A percentile compares a stretch with the other conserved stretches of the same genome.
These are phyloP conservation scores for Phyllotis vaccarum DNA, from an alignment of 2,797 vertebrate species.

Conservation along the genomic window DNA sequence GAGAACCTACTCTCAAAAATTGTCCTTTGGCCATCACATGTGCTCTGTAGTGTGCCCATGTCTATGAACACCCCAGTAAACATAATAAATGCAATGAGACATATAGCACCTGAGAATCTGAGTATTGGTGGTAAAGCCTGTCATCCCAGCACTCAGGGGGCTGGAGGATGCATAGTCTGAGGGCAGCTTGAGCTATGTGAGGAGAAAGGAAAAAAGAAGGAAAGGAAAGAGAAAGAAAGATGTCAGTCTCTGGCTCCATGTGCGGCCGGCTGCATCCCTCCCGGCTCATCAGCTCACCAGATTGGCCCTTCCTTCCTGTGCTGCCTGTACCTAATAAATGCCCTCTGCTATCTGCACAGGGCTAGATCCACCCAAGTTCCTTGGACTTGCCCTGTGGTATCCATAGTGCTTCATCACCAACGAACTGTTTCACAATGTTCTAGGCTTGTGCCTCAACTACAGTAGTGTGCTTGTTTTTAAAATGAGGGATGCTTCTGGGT, in stretches of 20 bases:
- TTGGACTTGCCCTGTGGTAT: constrained; percentile 86
- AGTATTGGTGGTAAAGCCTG: no score
- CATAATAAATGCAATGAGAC: neutral
- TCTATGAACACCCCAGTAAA: no score
- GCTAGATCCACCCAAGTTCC: accelerated
- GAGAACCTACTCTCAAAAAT: neutral
- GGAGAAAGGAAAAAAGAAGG: neutral
- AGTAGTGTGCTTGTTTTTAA: constrained; percentile 88
- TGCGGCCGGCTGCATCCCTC: neutral
- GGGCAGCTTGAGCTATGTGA: neutral
- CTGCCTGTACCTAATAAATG: neutral
- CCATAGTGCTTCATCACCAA: constrained; percentile 93
- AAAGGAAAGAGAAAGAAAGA: neutral
- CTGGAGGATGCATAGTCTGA: neutral
- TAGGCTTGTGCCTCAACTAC: constrained; percentile 94
- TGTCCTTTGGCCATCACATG: neutral
- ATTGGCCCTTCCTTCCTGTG: neutral
- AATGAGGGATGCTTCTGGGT: neutral
- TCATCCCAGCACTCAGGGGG: no score
- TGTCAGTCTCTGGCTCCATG: no score
- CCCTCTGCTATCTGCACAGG: accelerated
- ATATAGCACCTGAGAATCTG: neutral
- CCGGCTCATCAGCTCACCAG: neutral
- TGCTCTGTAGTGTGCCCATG: neutral
- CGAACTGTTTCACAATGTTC: constrained; percentile 91